Conservation (phyloP, 2,113 vertebrate species). For the Noturus placidus region DNA sequence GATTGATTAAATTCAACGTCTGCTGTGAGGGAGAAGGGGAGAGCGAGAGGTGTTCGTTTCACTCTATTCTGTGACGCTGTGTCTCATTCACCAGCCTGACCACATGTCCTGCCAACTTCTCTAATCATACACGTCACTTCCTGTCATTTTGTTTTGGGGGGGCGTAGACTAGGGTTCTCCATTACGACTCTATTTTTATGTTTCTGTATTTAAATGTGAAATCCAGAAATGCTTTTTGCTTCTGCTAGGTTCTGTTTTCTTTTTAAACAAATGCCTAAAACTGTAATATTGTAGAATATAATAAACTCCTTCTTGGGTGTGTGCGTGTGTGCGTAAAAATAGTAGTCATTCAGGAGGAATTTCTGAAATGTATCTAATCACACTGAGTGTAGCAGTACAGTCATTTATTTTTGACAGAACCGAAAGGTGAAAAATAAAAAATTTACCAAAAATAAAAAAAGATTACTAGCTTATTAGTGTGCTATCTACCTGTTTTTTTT, state of each 20-base stretch:
- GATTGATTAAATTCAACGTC: not conserved
- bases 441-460: not conserved
- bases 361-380: not conserved
- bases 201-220: constrained; percentile 47
- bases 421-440: not conserved
- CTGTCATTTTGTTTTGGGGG: not conserved
- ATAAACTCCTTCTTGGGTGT: constrained; percentile 39
- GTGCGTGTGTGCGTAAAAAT: not conserved
- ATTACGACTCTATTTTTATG: not conserved
- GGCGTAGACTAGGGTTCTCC: constrained; percentile 27
- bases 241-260: constrained; percentile 1
- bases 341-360: not conserved
- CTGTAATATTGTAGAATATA: constrained; percentile 42
- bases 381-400: not conserved
- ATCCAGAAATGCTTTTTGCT: constrained; percentile 15
- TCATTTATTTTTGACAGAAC: not conserved
- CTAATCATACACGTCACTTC: not conserved
- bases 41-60: not conserved
- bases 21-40: not conserved
- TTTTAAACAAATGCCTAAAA: constrained; percentile 37
- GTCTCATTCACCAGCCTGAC: not conserved
- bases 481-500: not conserved
- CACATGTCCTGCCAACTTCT: not conserved
- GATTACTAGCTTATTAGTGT: not conserved
- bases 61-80: not conserved